A percentile compares a stretch with the other conserved stretches of the same genome.
Conservation (phyloP, 1,140 invertebrate species). For the Drosophila nigromelanica region DNA sequence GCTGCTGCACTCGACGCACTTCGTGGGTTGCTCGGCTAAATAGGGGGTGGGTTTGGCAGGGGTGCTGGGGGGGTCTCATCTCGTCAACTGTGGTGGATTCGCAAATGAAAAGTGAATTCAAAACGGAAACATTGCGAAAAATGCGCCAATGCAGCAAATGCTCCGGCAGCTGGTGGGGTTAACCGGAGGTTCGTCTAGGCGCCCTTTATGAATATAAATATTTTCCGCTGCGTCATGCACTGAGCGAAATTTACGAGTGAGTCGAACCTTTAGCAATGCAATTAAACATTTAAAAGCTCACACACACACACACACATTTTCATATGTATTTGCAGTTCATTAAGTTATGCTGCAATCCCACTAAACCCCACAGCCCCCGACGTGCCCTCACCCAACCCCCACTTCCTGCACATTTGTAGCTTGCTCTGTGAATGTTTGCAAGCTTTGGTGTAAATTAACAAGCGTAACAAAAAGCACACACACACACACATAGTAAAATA, state of each 20-base stretch:
- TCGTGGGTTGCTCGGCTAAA: constrained; percentile 29
- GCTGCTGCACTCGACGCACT: constrained; percentile 49
- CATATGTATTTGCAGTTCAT: constrained; percentile 51
- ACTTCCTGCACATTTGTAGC: constrained; percentile 30
- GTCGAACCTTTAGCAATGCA: constrained; percentile 34
- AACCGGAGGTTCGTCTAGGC: constrained; percentile 30
- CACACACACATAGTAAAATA: background rate
- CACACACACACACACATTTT: constrained; percentile 6
- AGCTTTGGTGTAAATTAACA: constrained; percentile 71
- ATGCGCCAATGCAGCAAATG: constrained; percentile 79
- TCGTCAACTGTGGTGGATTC: background rate
- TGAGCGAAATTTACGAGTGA: constrained; percentile 32
- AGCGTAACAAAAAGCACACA: constrained; percentile 52
- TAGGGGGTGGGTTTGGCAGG: background rate
- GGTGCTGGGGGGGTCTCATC: background rate
- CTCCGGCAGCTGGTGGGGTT: constrained; percentile 11
- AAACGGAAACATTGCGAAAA: constrained; percentile 79
- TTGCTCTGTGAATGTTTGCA: constrained; percentile 22
- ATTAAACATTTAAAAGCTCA: constrained; percentile 52
- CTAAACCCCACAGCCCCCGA: background rate
- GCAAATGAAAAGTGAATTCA: constrained; percentile 76
- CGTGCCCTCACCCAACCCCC: background rate
- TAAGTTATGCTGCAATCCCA: constrained; percentile 40
- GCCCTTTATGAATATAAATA: constrained; percentile 29
- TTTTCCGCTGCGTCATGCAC: constrained; percentile 30